Percentiles rank a stretch among this genome's conserved stretches.
phyloP scores from a whole-genome alignment of 2,797 vertebrate species.

The Hippoglossus hippoglossus region DNA sequence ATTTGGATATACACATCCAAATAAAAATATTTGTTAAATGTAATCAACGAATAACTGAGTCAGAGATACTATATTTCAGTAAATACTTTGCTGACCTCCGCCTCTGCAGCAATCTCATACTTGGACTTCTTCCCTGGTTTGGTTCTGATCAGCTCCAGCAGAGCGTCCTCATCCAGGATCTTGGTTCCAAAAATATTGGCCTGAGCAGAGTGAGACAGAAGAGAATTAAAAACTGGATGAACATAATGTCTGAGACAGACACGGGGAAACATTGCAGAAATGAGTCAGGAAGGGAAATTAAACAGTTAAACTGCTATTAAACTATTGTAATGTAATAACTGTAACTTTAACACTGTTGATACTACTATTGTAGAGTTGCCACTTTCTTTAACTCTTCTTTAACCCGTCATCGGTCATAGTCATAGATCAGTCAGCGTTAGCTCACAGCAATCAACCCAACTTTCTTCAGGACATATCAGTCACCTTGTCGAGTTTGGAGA shows the following conservation, averaged over 20 bases:
- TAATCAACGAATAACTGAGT: not conserved
- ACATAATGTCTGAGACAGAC: not conserved
- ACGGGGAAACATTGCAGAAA: not conserved
- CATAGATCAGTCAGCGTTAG: not conserved
- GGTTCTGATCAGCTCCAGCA: slow-evolving; percentile 92
- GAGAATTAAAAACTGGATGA: not conserved
- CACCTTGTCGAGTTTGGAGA: slow-evolving; percentile 94
- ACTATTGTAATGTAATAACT: too few relatives aligned
- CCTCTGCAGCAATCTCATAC: slow-evolving; percentile 92
- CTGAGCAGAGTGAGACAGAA: slow-evolving; percentile 70
- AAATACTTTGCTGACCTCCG: slow-evolving; percentile 83
- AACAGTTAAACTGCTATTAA: not conserved
- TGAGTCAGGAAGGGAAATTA: not conserved
- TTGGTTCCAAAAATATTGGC: slow-evolving; percentile 92
- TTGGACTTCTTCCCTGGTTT: slow-evolving; percentile 97
- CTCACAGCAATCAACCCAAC: not conserved
- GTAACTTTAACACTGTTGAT: too few relatives aligned
- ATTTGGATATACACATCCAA: not conserved
- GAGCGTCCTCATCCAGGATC: slow-evolving; percentile 92
- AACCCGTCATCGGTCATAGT: too few relatives aligned
- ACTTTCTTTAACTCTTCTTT: too few relatives aligned
- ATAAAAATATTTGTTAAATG: not conserved
- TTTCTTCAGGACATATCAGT: not conserved
- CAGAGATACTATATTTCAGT: not conserved
- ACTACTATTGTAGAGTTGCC: too few relatives aligned